phyloP scores from a whole-genome alignment of 2,113 vertebrate genomes.

The Phyllopteryx taeniolatus region DNA sequence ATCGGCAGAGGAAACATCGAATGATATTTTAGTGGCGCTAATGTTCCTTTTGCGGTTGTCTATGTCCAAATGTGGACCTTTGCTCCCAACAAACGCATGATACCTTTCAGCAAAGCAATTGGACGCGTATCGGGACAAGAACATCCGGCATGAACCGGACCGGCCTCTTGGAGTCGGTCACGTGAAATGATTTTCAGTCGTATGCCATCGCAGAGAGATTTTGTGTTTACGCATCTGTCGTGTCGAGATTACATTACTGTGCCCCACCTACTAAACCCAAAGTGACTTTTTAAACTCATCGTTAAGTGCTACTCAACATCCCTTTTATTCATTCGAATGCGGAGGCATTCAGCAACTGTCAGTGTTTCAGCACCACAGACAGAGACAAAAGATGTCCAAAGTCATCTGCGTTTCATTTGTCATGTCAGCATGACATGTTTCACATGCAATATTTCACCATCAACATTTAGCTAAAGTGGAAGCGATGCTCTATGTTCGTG shows the following conservation, averaged over 20 bases:
- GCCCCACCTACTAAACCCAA: background rate
- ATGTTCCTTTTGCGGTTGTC: background rate
- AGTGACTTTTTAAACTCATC: background rate
- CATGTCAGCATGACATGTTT: background rate
- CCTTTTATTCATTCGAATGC: background rate
- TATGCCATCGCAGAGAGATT: background rate
- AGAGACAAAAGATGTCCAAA: background rate
- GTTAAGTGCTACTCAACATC: background rate
- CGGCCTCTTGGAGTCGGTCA: conserved; percentile 32
- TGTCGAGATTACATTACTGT: background rate
- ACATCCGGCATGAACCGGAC: conserved; percentile 27
- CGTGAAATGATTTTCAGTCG: background rate
- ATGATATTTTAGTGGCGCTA: background rate
- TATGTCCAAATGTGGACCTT: background rate
- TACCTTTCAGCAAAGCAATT: too few species aligned
- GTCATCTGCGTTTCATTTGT: background rate
- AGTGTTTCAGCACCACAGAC: background rate
- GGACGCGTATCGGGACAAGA: background rate
- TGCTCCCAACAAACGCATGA: too few species aligned
- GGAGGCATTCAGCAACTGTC: background rate
- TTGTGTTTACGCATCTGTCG: background rate
- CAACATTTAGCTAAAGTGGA: background rate
- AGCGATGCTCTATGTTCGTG: background rate
- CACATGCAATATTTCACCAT: too few species aligned
- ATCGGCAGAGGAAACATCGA: background rate